Percentiles rank a stretch among this genome's conserved stretches.
Conservation (phyloP, 2,113 vertebrate genomes). For the Gnathonemus echidnorhynchus region DNA sequence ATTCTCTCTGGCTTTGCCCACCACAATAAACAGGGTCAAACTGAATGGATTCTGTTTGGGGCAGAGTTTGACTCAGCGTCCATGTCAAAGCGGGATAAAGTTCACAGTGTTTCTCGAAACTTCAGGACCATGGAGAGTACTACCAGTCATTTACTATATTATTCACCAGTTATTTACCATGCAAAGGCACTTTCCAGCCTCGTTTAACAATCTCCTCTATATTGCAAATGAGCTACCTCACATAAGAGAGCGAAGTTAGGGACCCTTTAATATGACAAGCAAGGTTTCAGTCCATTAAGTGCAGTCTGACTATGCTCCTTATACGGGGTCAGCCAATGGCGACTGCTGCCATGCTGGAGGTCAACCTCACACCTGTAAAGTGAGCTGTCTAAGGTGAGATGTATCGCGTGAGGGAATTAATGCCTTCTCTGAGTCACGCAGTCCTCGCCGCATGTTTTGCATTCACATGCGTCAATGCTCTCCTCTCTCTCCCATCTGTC, state of each 20-base stretch:
- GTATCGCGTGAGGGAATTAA: background rate
- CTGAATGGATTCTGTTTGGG: background rate
- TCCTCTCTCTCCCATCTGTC: slow-evolving; percentile 14
- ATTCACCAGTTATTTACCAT: background rate
- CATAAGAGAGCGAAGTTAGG: background rate
- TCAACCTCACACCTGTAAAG: background rate
- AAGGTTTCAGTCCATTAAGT: background rate
- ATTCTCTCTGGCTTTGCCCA: background rate
- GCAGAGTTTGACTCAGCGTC: background rate
- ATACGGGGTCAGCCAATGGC: background rate
- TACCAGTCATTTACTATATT: background rate
- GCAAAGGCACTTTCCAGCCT: background rate
- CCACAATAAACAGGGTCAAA: background rate
- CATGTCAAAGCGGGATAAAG: background rate
- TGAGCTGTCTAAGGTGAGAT: background rate
- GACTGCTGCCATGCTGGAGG: background rate
- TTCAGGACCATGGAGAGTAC: background rate
- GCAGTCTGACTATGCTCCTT: background rate
- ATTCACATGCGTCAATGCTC: slow-evolving; percentile 6
- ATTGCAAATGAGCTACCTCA: background rate
- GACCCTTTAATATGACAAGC: background rate
- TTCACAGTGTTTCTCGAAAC: background rate
- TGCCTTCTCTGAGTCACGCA: background rate
- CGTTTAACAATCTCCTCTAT: background rate
- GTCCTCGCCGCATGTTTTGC: background rate